These are phyloP conservation scores for Cataglyphis rosenhaueri DNA, from an alignment of 2,888 invertebrate species.

Conservation along the genomic window DNA sequence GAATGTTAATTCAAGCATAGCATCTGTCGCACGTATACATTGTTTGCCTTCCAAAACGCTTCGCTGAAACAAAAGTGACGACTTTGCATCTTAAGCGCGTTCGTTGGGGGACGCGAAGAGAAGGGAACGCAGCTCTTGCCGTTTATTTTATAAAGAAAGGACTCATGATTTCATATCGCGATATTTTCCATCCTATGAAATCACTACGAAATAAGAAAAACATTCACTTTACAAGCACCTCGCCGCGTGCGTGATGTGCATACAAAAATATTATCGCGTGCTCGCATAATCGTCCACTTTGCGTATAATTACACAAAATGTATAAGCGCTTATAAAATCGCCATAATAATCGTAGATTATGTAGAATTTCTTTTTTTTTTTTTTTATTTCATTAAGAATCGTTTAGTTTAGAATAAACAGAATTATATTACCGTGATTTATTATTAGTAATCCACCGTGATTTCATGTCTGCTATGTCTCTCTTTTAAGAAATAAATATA, in stretches of 20 bases:
- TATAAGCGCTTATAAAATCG: background rate
- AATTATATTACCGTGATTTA: background rate
- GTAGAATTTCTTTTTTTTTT: background rate
- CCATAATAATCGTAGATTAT: background rate
- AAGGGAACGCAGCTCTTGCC: background rate
- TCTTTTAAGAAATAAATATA: background rate
- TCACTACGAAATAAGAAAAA: background rate
- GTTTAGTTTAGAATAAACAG: background rate
- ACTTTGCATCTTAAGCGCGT: slow-evolving; percentile 41
- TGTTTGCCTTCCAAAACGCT: slow-evolving; percentile 32
- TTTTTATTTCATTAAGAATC: background rate
- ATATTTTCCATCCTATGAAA: background rate
- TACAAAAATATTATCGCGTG: background rate
- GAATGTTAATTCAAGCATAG: slow-evolving; percentile 45
- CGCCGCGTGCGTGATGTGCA: background rate
- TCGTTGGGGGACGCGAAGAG: background rate
- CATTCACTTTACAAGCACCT: background rate
- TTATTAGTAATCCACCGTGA: background rate
- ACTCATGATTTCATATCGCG: slow-evolving; percentile 36
- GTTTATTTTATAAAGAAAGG: slow-evolving; percentile 36
- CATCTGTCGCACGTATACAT: slow-evolving; percentile 4
- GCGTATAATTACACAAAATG: background rate
- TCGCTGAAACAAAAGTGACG: slow-evolving; percentile 22
- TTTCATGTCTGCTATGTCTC: background rate
- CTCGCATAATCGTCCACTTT: background rate